Percentiles rank a stretch among this genome's conserved stretches.
Evolutionary conservation across 2,113 vertebrate species (phyloP).

Genomic region (Rattus norvegicus): DNA sequence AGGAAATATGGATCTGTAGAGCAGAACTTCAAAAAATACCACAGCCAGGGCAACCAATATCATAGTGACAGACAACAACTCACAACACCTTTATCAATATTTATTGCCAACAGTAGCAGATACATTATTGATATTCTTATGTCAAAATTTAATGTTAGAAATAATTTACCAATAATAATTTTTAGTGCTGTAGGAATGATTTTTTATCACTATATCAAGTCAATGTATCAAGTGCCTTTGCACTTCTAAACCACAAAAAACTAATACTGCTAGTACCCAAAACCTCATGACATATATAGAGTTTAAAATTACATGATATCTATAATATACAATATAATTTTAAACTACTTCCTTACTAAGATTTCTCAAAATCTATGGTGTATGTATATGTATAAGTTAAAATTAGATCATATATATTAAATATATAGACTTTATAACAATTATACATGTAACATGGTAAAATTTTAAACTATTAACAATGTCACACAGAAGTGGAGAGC

Average conservation of each 20-base stretch:
- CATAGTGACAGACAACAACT: not conserved
- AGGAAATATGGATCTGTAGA: conserved; percentile 28
- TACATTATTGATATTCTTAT: not conserved
- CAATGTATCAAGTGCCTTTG: not conserved
- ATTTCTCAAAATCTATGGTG: not conserved
- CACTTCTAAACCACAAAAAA: conserved; percentile 2
- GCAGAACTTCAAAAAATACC: conserved; percentile 71
- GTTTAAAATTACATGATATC: not conserved
- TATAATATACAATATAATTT: not conserved
- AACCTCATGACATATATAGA: not conserved
- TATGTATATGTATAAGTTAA: not conserved
- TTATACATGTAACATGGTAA: not conserved
- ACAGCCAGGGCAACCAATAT: conserved; percentile 36
- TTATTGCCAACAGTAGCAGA: not conserved
- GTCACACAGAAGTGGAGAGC: not conserved
- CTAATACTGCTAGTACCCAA: not conserved
- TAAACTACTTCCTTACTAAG: not conserved
- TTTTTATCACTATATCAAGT: not conserved
- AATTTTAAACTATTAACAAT: conserved; percentile 34
- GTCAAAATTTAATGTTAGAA: conserved; percentile 5
- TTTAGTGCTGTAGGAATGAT: conserved; percentile 1
- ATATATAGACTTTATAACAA: not conserved
- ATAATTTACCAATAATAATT: conserved; percentile 37
- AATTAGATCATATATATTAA: not conserved
- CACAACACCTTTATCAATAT: conserved; percentile 1